Evolutionary conservation across 2,888 invertebrate genomes (phyloP).

Genomic region (Pelosia muscerda): DNA sequence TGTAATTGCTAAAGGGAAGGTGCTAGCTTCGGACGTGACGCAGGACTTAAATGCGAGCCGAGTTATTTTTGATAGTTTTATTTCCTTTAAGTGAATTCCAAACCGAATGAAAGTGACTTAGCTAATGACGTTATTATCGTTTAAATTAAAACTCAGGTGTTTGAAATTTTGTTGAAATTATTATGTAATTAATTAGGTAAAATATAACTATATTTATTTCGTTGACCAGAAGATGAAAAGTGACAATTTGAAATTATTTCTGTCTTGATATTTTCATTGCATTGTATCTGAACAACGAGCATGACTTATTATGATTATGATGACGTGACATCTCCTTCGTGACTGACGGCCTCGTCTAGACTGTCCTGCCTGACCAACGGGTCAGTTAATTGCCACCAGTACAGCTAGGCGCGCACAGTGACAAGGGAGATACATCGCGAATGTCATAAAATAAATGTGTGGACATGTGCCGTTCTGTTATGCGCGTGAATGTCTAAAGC

Average conservation of each 20-base stretch:
- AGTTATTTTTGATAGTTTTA: slow-evolving; percentile 87
- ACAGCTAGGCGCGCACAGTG: slow-evolving; percentile 50
- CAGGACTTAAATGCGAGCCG: slow-evolving; percentile 84
- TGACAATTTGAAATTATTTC: slow-evolving; percentile 85
- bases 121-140: slow-evolving; percentile 82
- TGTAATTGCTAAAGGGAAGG: slow-evolving; percentile 85
- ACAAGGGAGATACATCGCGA: slow-evolving; percentile 57
- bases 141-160: slow-evolving; percentile 80
- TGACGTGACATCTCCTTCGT: slow-evolving; percentile 57
- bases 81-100: slow-evolving; percentile 85
- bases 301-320: slow-evolving; percentile 72
- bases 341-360: slow-evolving; percentile 45
- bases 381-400: slow-evolving; percentile 26
- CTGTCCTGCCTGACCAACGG: slow-evolving; percentile 24
- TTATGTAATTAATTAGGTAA: slow-evolving; percentile 85
- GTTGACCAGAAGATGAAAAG: slow-evolving; percentile 74
- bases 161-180: slow-evolving; percentile 86
- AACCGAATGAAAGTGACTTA: slow-evolving; percentile 83
- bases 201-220: slow-evolving; percentile 83
- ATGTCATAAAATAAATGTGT: slow-evolving; percentile 63
- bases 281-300: slow-evolving; percentile 74
- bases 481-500: slow-evolving; percentile 54
- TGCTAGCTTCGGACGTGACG: slow-evolving; percentile 87
- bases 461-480: slow-evolving; percentile 73
- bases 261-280: slow-evolving; percentile 84